phyloP scores from a whole-genome alignment of 2,113 vertebrate genomes.

The Miniopterus natalensis region DNA sequence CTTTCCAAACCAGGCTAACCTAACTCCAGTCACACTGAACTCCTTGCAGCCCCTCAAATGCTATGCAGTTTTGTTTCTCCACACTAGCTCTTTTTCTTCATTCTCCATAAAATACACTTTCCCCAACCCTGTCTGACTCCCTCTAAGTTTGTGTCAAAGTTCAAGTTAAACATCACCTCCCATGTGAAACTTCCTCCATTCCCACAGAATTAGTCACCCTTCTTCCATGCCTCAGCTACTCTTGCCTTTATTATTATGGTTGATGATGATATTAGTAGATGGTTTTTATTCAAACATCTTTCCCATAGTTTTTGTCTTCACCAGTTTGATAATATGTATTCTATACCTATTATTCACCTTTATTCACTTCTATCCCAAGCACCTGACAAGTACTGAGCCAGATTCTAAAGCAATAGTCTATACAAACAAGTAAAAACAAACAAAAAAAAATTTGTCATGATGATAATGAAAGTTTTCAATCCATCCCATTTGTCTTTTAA shows the following conservation, averaged over 20 bases:
- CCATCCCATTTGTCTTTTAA: not conserved
- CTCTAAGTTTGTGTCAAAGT: not conserved
- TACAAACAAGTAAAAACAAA: not conserved
- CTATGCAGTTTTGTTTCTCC: not conserved
- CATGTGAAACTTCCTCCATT: not conserved
- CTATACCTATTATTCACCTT: not conserved
- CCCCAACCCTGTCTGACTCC: not conserved
- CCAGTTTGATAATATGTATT: not conserved
- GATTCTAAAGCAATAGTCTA: slow-evolving; percentile 11
- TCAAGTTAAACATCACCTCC: not conserved
- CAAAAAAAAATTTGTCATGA: slow-evolving; percentile 9
- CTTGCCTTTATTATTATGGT: not conserved
- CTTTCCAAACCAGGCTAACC: not conserved
- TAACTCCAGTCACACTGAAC: not conserved
- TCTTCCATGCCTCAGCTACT: not conserved
- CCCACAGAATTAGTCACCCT: not conserved
- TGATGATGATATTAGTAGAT: not conserved
- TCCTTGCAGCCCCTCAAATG: not conserved
- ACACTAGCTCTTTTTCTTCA: not conserved
- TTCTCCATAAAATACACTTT: slow-evolving; percentile 1
- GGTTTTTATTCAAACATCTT: not conserved
- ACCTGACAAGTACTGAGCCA: not conserved
- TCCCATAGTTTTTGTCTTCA: not conserved
- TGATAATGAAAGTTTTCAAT: not conserved
- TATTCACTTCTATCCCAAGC: not conserved